A percentile compares a stretch with the other conserved stretches of the same genome.
Evolutionary conservation across 2,113 vertebrate genomes (phyloP).

Genomic region (Ifrita kowaldi): DNA sequence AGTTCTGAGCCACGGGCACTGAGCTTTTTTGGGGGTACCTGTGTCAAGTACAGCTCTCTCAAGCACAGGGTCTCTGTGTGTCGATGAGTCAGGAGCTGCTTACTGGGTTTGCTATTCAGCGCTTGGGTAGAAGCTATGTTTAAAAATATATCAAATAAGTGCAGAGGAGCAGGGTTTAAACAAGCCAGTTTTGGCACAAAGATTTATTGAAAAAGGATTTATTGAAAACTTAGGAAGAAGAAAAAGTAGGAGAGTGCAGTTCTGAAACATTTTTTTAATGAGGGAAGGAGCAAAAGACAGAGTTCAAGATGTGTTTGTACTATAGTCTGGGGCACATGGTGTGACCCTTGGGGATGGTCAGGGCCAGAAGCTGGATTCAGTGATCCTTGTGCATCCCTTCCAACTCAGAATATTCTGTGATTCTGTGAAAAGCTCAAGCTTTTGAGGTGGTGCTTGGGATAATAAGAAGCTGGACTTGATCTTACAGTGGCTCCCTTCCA

Average conservation of each 20-base stretch:
- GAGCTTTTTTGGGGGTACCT: background rate
- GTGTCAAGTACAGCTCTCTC: background rate
- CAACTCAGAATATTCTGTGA: background rate
- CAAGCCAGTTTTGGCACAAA: background rate
- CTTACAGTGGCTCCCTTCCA: background rate
- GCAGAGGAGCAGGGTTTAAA: background rate
- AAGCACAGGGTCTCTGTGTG: background rate
- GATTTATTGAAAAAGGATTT: background rate
- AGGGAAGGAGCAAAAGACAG: background rate
- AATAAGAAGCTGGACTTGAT: background rate
- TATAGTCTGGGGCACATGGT: background rate
- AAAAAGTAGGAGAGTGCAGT: background rate
- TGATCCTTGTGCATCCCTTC: background rate
- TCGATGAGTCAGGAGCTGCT: background rate
- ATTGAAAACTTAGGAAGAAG: background rate
- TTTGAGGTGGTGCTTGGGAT: background rate
- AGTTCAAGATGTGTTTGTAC: background rate
- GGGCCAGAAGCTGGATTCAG: background rate
- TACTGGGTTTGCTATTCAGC: background rate
- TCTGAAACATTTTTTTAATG: background rate
- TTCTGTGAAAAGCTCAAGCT: background rate
- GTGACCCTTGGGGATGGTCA: background rate
- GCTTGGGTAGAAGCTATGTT: background rate
- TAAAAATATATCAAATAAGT: background rate
- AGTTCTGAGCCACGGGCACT: background rate